Evolutionary conservation across 2,113 vertebrate species (phyloP), one percentile per base, ranked within the genome.

Genomic region (Callopanchax toddi): DNA sequence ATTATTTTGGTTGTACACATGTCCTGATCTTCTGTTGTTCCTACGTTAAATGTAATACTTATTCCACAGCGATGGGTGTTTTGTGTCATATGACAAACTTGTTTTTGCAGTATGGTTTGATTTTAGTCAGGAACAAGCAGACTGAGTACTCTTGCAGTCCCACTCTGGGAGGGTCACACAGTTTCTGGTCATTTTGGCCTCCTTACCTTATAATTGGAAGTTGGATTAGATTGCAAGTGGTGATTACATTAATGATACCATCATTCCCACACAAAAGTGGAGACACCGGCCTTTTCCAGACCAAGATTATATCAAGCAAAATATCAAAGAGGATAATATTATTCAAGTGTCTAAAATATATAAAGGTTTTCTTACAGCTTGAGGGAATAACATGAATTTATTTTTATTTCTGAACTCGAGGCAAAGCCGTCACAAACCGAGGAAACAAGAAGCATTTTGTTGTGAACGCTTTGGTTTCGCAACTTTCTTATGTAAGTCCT

Each of bases 401-500:
- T 0, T 0, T 55, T 72, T 42, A 60, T 53, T 36, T 58, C 40
- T 40, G n/a, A 21, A 53, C 17, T 61, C 3, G 2, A 40, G 42
- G 36, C n/a, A 2, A 60, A 46, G 39, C 25, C 5, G 8, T 57
- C 52, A 39, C 40, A 58, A 69, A 54, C 43, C 39, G 12, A 49
- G 67, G 58, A 7, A 22, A 71, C 56, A 63, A 4, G 2, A 66
- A 71, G 76, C 60, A 67, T 81, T 71, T 74, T 60, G 58, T 79
- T 79, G 81, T 57, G 18, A 23, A 44, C 29, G 37, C 48, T 21
- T 23, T 37, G 56, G 36, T 86, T 85, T 87, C 20, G 49, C 68
- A 84, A 81, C 46, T 36, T 66, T 69, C 57, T 90, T 89, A 83
- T 70, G 79, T 57, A 89, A 87, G 66, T 37, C 48, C 45, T 84